Percentiles rank a stretch among this genome's conserved stretches.
Evolutionary conservation across 2,888 invertebrate genomes (phyloP).

Genomic region (Macrophya annulata): DNA sequence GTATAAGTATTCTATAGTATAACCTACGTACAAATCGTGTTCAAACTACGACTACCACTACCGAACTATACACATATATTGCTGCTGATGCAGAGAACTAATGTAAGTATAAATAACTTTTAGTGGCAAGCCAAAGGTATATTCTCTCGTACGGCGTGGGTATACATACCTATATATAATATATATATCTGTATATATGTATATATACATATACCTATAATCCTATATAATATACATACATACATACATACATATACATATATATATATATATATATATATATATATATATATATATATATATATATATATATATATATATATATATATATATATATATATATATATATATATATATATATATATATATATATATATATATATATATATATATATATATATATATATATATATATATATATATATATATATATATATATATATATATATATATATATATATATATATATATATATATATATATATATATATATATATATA

Average conservation of each 20-base stretch:
- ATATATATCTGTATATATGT: background rate
- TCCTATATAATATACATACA: too few species aligned
- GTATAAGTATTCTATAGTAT: conserved; percentile 66
- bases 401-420: background rate
- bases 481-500: background rate
- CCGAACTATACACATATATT: conserved; percentile 60
- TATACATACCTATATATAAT: background rate
- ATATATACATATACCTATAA: conserved; percentile 5
- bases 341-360: background rate
- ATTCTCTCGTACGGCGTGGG: conserved; percentile 40
- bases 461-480: too few species aligned
- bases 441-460: background rate
- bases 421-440: too few species aligned
- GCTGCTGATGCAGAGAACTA: conserved; percentile 36
- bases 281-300: background rate
- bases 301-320: background rate
- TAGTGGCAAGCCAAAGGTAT: conserved; percentile 60
- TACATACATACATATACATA: too few species aligned
- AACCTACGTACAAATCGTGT: conserved; percentile 64
- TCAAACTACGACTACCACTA: conserved; percentile 67
- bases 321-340: background rate
- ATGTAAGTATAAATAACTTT: conserved; percentile 70
- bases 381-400: background rate
- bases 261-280: background rate
- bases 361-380: background rate